Percentiles rank a stretch among this genome's conserved stretches.
These are phyloP conservation scores for Cyprinus carpio DNA, from an alignment of 2,113 vertebrate species.

Conservation along the genomic window DNA sequence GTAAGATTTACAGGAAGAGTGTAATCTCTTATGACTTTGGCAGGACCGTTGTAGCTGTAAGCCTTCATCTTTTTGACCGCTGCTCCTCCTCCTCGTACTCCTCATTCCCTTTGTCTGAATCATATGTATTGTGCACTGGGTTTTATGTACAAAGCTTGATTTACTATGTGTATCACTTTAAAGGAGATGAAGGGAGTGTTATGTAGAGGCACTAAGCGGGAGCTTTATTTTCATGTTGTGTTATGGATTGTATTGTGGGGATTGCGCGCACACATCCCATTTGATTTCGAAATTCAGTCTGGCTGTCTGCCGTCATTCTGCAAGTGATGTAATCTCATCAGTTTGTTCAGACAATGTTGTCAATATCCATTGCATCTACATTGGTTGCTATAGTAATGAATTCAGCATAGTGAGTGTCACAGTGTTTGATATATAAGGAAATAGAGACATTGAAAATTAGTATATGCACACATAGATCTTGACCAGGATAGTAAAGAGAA, in stretches of 20 bases:
- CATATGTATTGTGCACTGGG: not conserved
- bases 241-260: not conserved
- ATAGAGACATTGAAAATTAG: not conserved
- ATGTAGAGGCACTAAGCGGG: not conserved
- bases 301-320: not conserved
- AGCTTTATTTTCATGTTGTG: not conserved
- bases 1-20: conserved; percentile 15
- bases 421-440: not conserved
- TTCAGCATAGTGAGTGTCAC: not conserved
- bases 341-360: not conserved
- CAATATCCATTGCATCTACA: not conserved
- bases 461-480: not conserved
- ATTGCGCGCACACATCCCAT: not conserved
- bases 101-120: conserved; percentile 21
- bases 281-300: conserved; percentile 10
- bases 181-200: not conserved
- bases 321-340: not conserved
- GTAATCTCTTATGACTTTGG: not conserved
- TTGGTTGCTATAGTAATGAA: not conserved
- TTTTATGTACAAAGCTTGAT: conserved; percentile 12
- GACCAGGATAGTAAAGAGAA: not conserved
- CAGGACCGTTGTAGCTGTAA: not conserved
- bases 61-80: conserved; percentile 9
- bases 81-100: not conserved
- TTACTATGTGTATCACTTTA: not conserved